Conservation (phyloP, 2,797 vertebrate species). For the Aplochiton taeniatus region DNA sequence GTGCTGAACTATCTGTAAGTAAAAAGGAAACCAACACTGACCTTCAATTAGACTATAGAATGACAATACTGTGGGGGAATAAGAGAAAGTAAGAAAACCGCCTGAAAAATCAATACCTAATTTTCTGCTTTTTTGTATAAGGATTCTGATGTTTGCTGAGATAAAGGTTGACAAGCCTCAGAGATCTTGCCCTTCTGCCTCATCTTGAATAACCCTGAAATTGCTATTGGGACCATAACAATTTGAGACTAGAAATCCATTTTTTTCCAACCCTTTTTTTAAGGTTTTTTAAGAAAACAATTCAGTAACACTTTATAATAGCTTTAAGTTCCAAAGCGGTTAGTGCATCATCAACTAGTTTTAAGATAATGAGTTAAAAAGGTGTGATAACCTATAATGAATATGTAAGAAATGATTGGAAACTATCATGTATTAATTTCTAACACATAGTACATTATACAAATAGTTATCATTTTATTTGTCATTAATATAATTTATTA, state of each 20-base stretch:
- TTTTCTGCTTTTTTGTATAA: constrained; percentile 91
- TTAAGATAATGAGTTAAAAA: no score
- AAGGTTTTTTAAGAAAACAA: constrained; percentile 41
- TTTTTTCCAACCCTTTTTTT: constrained; percentile 47
- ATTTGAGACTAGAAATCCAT: constrained; percentile 55
- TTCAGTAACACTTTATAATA: not conserved
- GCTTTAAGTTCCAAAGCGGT: no score
- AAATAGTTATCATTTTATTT: no score
- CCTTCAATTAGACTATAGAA: constrained; percentile 92
- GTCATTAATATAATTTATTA: no score
- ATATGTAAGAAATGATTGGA: no score
- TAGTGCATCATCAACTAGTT: no score
- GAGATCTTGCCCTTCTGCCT: constrained; percentile 68
- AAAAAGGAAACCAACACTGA: constrained; percentile 82
- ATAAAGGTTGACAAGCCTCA: constrained; percentile 84
- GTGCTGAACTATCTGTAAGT: constrained; percentile 61
- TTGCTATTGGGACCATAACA: constrained; percentile 69
- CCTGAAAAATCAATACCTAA: constrained; percentile 94
- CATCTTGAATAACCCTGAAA: constrained; percentile 77
- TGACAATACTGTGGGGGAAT: constrained; percentile 85
- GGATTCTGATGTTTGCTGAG: constrained; percentile 90
- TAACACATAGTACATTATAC: no score
- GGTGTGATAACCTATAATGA: no score
- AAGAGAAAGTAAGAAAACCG: constrained; percentile 64
- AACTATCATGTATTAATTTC: no score